Conservation (phyloP, 2,888 invertebrate genomes). For the Cartodere bifasciata region DNA sequence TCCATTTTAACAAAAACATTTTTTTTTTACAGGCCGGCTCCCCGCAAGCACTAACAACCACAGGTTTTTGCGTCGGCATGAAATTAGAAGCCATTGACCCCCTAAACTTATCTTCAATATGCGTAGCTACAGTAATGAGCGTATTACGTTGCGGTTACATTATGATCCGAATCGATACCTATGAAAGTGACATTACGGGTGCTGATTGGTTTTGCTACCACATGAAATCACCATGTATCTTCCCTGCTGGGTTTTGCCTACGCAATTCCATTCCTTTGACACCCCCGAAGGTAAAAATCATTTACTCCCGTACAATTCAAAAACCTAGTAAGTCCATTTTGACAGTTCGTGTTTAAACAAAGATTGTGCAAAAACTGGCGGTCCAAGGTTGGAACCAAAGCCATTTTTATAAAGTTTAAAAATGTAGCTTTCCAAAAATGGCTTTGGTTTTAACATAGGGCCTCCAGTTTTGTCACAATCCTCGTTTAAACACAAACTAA, state of each 20-base stretch:
- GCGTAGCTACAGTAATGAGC: slow-evolving; percentile 91
- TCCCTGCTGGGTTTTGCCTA: slow-evolving; percentile 88
- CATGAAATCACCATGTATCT: slow-evolving; percentile 84
- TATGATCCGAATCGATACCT: slow-evolving; percentile 93
- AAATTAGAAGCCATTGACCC: slow-evolving; percentile 97
- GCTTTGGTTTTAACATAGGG: too few species aligned
- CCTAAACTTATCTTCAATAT: slow-evolving; percentile 83
- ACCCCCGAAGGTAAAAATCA: slow-evolving; percentile 79
- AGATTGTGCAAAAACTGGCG: too few species aligned
- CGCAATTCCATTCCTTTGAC: slow-evolving; percentile 71
- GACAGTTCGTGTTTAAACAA: too few species aligned
- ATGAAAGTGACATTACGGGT: slow-evolving; percentile 67
- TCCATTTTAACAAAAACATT: too few species aligned
- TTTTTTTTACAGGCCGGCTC: too few species aligned
- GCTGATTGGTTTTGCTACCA: slow-evolving; percentile 97
- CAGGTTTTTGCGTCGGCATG: slow-evolving; percentile 71
- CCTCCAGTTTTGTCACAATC: too few species aligned
- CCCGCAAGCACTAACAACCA: slow-evolving; percentile 18
- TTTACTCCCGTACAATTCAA: too few species aligned
- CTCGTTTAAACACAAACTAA: too few species aligned
- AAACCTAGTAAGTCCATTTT: too few species aligned
- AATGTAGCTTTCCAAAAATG: too few species aligned
- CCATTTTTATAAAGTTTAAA: too few species aligned
- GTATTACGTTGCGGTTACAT: slow-evolving; percentile 86
- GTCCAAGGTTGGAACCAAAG: too few species aligned